Conservation (phyloP, 2,113 vertebrate genomes). For the Ursus arctos region DNA sequence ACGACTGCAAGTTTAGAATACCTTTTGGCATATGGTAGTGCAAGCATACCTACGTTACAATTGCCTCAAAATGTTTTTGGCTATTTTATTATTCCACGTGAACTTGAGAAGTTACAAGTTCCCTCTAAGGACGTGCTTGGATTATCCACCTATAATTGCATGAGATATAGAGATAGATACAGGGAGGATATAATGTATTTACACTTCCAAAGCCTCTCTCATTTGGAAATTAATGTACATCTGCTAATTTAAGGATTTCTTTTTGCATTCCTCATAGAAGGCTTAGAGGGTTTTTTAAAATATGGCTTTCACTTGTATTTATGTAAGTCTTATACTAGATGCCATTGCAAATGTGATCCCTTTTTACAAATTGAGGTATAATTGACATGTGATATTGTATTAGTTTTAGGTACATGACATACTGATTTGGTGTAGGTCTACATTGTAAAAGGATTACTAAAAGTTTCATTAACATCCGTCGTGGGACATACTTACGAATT, state of each 20-base stretch:
- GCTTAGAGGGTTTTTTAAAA: background rate
- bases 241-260: background rate
- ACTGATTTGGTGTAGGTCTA: background rate
- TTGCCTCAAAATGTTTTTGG: background rate
- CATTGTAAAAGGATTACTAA: background rate
- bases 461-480: background rate
- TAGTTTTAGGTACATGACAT: background rate
- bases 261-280: background rate
- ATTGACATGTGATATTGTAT: background rate
- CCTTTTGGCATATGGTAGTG: background rate
- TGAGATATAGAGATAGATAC: background rate
- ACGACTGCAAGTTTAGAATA: background rate
- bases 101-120: background rate
- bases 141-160: background rate
- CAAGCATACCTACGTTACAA: background rate
- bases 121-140: background rate
- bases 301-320: background rate
- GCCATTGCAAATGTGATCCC: background rate
- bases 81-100: background rate
- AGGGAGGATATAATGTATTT: background rate
- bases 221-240: background rate
- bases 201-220: background rate
- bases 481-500: background rate
- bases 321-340: background rate
- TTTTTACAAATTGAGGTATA: background rate